phyloP scores from a whole-genome alignment of 2,888 invertebrate genomes.

The Cephus sareptanus region DNA sequence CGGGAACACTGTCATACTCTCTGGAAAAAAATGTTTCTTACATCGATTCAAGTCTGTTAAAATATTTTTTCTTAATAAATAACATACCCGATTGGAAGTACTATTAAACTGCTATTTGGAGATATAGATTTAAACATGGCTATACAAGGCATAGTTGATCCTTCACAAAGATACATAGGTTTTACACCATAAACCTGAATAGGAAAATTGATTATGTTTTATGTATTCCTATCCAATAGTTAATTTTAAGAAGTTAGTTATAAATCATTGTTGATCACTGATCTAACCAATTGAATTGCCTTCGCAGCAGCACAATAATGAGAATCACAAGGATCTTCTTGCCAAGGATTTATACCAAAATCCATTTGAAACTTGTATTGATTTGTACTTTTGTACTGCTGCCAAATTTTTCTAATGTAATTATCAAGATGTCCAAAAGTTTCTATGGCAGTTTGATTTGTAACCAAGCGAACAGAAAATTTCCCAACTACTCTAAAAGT shows the following conservation, averaged over 20 bases:
- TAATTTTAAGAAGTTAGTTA: neutral
- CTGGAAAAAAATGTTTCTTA: slow-evolving; percentile 25
- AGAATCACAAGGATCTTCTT: slow-evolving; percentile 34
- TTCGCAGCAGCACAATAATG: slow-evolving; percentile 37
- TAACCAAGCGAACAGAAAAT: slow-evolving; percentile 39
- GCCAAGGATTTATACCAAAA: slow-evolving; percentile 39
- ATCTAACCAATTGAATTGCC: slow-evolving; percentile 36
- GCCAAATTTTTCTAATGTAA: slow-evolving; percentile 34
- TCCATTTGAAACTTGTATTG: slow-evolving; percentile 33
- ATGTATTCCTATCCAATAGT: neutral
- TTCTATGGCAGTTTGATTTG: slow-evolving; percentile 32
- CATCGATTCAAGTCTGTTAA: neutral
- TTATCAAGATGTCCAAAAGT: slow-evolving; percentile 30
- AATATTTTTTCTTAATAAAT: neutral
- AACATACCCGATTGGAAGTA: slow-evolving; percentile 38
- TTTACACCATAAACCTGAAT: slow-evolving; percentile 33
- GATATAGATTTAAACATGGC: slow-evolving; percentile 30
- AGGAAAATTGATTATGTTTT: neutral
- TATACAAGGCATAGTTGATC: slow-evolving; percentile 36
- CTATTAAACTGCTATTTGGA: slow-evolving; percentile 33
- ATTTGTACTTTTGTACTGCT: slow-evolving; percentile 30
- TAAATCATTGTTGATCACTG: neutral
- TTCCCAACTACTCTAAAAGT: slow-evolving; percentile 32
- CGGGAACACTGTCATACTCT: slow-evolving; percentile 21
- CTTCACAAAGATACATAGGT: slow-evolving; percentile 37